A percentile compares a stretch with the other conserved stretches of the same genome.
Conservation (phyloP, 2,797 vertebrate genomes). For the Tragelaphus eurycerus region DNA sequence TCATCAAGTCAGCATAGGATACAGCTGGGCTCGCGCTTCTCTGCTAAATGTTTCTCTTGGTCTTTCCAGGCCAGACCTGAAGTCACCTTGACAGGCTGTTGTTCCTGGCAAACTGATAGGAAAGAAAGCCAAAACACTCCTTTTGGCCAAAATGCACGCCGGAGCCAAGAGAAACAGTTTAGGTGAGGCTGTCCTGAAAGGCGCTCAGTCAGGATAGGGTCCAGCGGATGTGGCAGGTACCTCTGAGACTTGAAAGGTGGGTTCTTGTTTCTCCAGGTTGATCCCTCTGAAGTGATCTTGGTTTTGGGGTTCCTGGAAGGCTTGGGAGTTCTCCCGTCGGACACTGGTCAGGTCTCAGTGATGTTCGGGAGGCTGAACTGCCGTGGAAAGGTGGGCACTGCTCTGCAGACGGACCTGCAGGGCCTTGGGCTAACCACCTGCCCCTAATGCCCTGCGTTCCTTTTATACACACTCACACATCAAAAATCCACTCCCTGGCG, state of each 20-base stretch:
- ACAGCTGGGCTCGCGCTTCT: slow-evolving; percentile 53
- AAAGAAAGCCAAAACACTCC: slow-evolving; percentile 78
- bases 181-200: slow-evolving; percentile 69
- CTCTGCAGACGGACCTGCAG: background rate
- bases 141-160: slow-evolving; percentile 71
- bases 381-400: background rate
- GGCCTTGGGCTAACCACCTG: background rate
- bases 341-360: background rate
- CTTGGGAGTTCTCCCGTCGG: background rate
- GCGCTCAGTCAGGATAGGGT: slow-evolving; percentile 73
- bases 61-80: slow-evolving; percentile 66
- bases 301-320: background rate
- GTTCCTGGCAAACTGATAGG: slow-evolving; percentile 77
- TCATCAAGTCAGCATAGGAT: slow-evolving; percentile 3
- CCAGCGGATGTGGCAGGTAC: slow-evolving; percentile 51
- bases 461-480: background rate
- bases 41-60: slow-evolving; percentile 68
- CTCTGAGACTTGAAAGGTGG: slow-evolving; percentile 29
- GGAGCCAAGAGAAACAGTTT: slow-evolving; percentile 76
- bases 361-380: background rate
- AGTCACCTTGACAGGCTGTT: slow-evolving; percentile 73
- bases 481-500: background rate
- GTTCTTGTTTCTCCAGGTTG: slow-evolving; percentile 43
- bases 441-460: background rate
- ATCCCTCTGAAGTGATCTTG: background rate